phyloP scores from a whole-genome alignment of 2,797 vertebrate genomes.

The Neostethus bicornis region DNA sequence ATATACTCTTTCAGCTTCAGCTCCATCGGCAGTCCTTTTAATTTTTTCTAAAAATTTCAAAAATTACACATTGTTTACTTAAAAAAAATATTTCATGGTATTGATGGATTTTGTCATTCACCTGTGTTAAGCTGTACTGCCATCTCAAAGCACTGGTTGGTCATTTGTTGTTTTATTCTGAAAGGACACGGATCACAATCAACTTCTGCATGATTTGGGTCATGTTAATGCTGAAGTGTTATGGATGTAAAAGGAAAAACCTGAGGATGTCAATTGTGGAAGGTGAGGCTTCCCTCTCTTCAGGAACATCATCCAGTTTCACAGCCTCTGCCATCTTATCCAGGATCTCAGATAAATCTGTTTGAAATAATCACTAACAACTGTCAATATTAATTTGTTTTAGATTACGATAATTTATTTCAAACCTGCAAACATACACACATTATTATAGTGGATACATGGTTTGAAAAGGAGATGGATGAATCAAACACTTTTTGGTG shows the following conservation, averaged over 20 bases:
- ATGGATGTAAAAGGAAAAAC: constrained; percentile 33
- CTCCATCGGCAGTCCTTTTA: constrained; percentile 60
- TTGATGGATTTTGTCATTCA: constrained; percentile 22
- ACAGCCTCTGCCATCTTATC: constrained; percentile 34
- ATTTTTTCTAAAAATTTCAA: constrained; percentile 57
- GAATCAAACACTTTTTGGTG: too few species aligned
- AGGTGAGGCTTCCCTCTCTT: constrained; percentile 36
- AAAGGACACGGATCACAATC: constrained; percentile 14
- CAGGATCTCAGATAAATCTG: constrained; percentile 35
- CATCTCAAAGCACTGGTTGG: constrained; percentile 84
- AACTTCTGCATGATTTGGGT: neutral
- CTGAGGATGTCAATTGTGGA: constrained; percentile 72
- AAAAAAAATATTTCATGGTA: neutral
- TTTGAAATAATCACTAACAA: constrained; percentile 5
- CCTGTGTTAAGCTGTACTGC: constrained; percentile 73
- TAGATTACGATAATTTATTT: too few species aligned
- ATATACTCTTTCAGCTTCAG: constrained; percentile 70
- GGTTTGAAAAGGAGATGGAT: too few species aligned
- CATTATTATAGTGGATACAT: too few species aligned
- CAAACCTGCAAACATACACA: too few species aligned
- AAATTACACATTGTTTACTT: constrained; percentile 1
- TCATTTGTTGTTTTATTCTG: constrained; percentile 81
- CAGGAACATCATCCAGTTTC: constrained; percentile 22
- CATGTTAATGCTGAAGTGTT: neutral
- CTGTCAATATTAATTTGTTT: neutral